Conservation (phyloP, 2,888 invertebrate species). For the Lordiphosa fenestrarum region DNA sequence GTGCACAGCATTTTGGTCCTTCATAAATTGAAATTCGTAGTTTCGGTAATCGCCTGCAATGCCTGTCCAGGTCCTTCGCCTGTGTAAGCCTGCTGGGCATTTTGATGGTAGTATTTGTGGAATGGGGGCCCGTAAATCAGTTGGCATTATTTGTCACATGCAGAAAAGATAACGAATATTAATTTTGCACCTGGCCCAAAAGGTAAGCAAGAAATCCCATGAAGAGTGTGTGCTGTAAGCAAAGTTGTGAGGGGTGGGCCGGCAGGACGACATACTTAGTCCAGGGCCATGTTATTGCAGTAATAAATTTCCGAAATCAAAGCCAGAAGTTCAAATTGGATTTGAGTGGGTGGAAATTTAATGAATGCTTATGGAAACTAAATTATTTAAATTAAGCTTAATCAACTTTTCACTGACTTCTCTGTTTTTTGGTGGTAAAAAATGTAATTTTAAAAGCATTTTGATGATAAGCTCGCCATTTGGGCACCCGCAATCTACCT, state of each 20-base stretch:
- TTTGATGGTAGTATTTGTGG: constrained; percentile 28
- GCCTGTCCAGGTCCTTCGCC: background rate
- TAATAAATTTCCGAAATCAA: constrained; percentile 25
- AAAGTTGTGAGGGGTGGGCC: constrained; percentile 21
- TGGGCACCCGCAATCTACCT: constrained; percentile 43
- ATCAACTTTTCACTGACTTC: background rate
- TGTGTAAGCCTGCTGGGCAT: constrained; percentile 39
- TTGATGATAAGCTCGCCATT: constrained; percentile 53
- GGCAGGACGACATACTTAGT: constrained; percentile 5
- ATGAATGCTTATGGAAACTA: constrained; percentile 16
- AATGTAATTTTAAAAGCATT: constrained; percentile 52
- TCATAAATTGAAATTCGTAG: constrained; percentile 64
- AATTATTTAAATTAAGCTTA: background rate
- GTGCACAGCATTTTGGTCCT: constrained; percentile 27
- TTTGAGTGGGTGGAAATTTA: constrained; percentile 30
- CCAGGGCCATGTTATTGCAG: constrained; percentile 2
- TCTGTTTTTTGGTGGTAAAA: constrained; percentile 15
- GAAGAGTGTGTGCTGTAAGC: constrained; percentile 45
- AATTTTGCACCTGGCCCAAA: constrained; percentile 60
- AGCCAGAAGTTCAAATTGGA: constrained; percentile 23
- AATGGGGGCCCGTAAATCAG: constrained; percentile 56
- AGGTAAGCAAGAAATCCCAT: constrained; percentile 46
- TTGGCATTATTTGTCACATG: constrained; percentile 67
- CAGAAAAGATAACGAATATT: constrained; percentile 63
- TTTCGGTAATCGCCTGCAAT: constrained; percentile 51